Conservation (phyloP, 2,113 vertebrate genomes). For the Hyla sarda region DNA sequence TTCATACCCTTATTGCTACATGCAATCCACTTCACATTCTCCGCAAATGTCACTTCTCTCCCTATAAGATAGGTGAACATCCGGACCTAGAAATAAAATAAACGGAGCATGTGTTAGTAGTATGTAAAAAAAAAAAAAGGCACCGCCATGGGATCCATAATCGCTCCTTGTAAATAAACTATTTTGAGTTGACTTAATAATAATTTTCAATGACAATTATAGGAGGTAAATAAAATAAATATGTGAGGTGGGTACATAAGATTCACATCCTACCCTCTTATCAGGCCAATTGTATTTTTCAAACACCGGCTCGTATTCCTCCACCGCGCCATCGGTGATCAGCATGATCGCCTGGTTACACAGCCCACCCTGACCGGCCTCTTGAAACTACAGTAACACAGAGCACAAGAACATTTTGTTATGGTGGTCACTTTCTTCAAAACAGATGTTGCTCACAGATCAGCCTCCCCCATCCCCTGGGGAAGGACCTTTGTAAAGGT, state of each 20-base stretch:
- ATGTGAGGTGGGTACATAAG: no score
- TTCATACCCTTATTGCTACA: conserved; percentile 94
- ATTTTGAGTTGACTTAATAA: no score
- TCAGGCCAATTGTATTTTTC: conserved; percentile 94
- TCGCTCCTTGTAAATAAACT: neutral
- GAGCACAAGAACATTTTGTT: no score
- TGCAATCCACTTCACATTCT: conserved; percentile 91
- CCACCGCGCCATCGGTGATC: conserved; percentile 93
- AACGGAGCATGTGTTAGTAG: no score
- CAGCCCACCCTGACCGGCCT: conserved; percentile 83
- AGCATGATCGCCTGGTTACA: conserved; percentile 98
- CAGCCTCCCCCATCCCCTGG: no score
- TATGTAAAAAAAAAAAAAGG: conserved; percentile 1
- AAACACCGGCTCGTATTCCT: conserved; percentile 89
- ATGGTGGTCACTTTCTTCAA: no score
- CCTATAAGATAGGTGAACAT: conserved; percentile 97
- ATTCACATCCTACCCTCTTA: conserved; percentile 76
- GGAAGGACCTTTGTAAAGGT: no score
- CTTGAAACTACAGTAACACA: conserved; percentile 72
- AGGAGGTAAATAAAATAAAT: no score
- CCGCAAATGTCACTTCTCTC: conserved; percentile 90
- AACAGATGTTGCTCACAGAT: no score
- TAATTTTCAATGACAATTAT: no score
- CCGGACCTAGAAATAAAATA: conserved; percentile 92
- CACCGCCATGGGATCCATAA: neutral